phyloP scores from a whole-genome alignment of 2,888 invertebrate species.

The Orchestes rusci region DNA sequence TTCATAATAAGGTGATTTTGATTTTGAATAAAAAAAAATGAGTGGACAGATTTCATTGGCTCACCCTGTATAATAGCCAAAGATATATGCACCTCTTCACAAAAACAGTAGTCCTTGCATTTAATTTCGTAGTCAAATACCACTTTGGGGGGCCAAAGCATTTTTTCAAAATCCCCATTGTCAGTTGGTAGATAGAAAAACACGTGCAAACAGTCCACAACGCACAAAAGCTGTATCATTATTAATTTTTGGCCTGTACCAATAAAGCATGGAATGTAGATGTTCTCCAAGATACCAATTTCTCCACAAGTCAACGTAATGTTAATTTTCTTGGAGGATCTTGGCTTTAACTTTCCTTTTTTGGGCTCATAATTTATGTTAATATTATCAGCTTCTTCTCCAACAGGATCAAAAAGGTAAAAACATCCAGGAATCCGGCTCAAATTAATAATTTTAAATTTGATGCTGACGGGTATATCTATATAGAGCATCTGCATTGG shows the following conservation, averaged over 20 bases:
- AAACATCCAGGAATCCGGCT: slow-evolving; percentile 32
- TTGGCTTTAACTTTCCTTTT: slow-evolving; percentile 32
- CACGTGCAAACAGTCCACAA: slow-evolving; percentile 38
- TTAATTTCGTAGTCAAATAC: slow-evolving; percentile 27
- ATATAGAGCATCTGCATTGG: slow-evolving; percentile 36
- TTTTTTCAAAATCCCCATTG: slow-evolving; percentile 24
- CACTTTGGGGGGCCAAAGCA: slow-evolving; percentile 34
- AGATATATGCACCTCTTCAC: slow-evolving; percentile 24
- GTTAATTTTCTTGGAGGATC: slow-evolving; percentile 28
- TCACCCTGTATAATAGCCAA: no score
- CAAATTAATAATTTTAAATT: slow-evolving; percentile 37
- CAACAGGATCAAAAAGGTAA: slow-evolving; percentile 33
- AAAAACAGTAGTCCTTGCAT: slow-evolving; percentile 24
- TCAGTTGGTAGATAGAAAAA: slow-evolving; percentile 37
- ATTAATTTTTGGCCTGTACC: slow-evolving; percentile 32
- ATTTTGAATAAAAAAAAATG: no score
- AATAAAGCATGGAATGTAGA: slow-evolving; percentile 41
- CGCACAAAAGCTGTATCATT: slow-evolving; percentile 37
- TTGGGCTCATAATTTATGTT: slow-evolving; percentile 34
- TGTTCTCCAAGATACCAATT: slow-evolving; percentile 38
- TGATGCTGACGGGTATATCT: slow-evolving; percentile 31
- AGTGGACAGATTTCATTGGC: no score
- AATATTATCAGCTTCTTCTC: slow-evolving; percentile 34
- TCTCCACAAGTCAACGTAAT: slow-evolving; percentile 35
- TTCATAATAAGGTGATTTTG: no score